phyloP scores from a whole-genome alignment of 2,113 vertebrate genomes.

The Mus musculus region GRCm39 chr12:38617001-38617500 shows the following conservation, averaged over 20 bases:
- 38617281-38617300: neutral
- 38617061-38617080: neutral
- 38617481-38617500: too few species aligned
- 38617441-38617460: too few species aligned
- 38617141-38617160: neutral
- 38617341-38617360: neutral
- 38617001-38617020: neutral
- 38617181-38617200: neutral
- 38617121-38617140: neutral
- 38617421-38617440: too few species aligned
- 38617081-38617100: neutral
- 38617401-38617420: too few species aligned
- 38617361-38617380: neutral
- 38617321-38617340: too few species aligned
- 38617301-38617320: neutral
- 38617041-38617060: neutral
- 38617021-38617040: neutral
- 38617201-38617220: neutral
- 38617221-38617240: neutral
- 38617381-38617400: neutral
- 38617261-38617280: neutral
- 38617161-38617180: neutral
- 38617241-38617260: neutral
- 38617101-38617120: neutral
- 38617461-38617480: too few species aligned